Base-by-base conservation (phyloP, 2,797 vertebrate genomes). In the Amphiprion clarkii region DNA sequence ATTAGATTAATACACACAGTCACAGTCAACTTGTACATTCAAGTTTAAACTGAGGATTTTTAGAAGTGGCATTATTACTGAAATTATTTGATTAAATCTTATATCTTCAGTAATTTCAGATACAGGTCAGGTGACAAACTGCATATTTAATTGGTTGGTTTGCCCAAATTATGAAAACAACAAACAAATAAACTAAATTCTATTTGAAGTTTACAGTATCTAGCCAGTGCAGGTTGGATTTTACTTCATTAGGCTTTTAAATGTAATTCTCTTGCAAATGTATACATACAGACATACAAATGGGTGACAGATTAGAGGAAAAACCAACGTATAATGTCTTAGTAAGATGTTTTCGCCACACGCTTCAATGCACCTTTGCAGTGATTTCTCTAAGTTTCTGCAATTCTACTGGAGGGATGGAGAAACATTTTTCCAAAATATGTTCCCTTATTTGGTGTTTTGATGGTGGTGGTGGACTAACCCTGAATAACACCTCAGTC, bases 71-170 rank as follows among this genome's bases (percentile, higher is more conserved):
- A 46, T 46, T 17, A 25, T 67, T 51, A 27, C 17, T 44, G 5
- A 53, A 48, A 48, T 27, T 0, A 1, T 54, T 7, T 56, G 2
- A 63, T 56, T 55, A 39, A 58, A 54, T 61, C 39, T n/a, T 72
- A 29, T 27, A 67, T 16, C 33, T 36, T 8, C 9, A 10, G 33
- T 36, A 57, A 8, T 29, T 62, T 61, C 11, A 70, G 16, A 67
- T 52, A 46, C 7, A 75, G 16, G 39, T 51, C n/a, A 49, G n/a
- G 16, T 57, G 16, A 31, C 3, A 6, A 66, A 58, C 33, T 85
- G 64, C 29, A 82, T 76, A 64, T 74, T 70, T 54, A 67, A 59
- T 56, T 14, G 31, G 29, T 49, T 49, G 57, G 5, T 48, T 68
- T 29, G 36, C 31, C 19, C 51, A 70, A 70, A 69, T 71, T 70